phyloP scores from a whole-genome alignment of 2,113 vertebrate genomes.

The Syngnathus floridae region DNA sequence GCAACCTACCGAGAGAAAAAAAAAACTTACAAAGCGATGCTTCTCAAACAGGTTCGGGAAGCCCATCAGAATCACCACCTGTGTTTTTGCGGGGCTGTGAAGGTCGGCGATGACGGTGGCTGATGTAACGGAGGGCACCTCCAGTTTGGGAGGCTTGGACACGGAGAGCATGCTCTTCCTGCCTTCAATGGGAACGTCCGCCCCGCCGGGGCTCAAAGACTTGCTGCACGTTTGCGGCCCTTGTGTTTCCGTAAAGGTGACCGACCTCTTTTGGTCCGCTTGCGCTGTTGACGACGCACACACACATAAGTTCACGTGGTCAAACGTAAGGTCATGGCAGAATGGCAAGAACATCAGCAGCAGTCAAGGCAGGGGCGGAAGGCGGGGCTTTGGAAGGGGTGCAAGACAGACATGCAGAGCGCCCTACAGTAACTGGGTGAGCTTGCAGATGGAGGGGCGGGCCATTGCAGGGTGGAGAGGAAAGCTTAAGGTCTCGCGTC shows the following conservation, averaged over 20 bases:
- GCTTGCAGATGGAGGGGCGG: constrained; percentile 51
- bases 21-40: no score
- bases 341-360: constrained; percentile 25
- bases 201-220: background rate
- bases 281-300: constrained; percentile 45
- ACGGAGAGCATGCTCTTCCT: constrained; percentile 38
- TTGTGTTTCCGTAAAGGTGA: constrained; percentile 89
- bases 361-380: constrained; percentile 32
- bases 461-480: constrained; percentile 52
- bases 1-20: constrained; percentile 35
- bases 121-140: constrained; percentile 61
- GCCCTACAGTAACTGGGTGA: constrained; percentile 41
- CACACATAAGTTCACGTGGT: constrained; percentile 1
- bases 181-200: constrained; percentile 37
- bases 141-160: constrained; percentile 65
- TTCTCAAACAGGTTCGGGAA: background rate
- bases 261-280: constrained; percentile 90
- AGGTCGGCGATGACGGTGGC: constrained; percentile 76
- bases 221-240: constrained; percentile 44
- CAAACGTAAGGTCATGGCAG: constrained; percentile 2
- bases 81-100: constrained; percentile 66
- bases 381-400: constrained; percentile 21
- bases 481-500: constrained; percentile 48
- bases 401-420: constrained; percentile 74
- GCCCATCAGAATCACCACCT: constrained; percentile 62